Conservation (phyloP, 1,140 invertebrate genomes). For the Caerostris darwini region DNA sequence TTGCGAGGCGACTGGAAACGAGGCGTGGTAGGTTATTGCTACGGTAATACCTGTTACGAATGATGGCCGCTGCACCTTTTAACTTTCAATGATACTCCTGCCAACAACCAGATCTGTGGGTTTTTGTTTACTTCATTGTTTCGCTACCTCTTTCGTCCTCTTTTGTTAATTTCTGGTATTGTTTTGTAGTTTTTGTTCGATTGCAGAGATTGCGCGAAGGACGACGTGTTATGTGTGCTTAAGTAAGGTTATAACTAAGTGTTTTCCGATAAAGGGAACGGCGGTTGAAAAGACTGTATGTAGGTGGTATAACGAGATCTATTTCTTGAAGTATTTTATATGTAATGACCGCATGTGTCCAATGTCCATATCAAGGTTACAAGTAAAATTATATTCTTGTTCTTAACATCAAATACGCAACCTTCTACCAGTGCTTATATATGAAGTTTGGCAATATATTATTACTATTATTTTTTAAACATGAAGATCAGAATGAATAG, state of each 20-base stretch:
- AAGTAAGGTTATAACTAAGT: background rate
- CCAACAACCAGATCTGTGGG: background rate
- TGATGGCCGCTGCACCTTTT: conserved; percentile 14
- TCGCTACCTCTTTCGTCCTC: background rate
- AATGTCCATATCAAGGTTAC: no score
- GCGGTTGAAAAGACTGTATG: no score
- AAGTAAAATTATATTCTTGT: no score
- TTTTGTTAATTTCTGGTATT: background rate
- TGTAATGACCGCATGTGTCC: no score
- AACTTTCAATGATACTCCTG: conserved; percentile 39
- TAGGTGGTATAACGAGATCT: no score
- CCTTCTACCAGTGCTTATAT: no score
- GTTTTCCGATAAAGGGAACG: no score
- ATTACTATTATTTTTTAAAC: no score
- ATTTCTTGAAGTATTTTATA: no score
- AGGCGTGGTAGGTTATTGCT: conserved; percentile 61
- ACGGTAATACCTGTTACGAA: conserved; percentile 50
- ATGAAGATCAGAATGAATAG: no score
- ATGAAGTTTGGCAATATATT: no score
- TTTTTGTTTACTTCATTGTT: background rate
- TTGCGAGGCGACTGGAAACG: background rate
- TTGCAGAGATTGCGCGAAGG: background rate
- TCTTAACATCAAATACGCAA: no score
- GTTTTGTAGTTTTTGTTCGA: background rate
- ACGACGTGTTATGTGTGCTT: background rate